Base-by-base conservation (phyloP, 1,140 invertebrate genomes). In the Coelopa frigida region DNA sequence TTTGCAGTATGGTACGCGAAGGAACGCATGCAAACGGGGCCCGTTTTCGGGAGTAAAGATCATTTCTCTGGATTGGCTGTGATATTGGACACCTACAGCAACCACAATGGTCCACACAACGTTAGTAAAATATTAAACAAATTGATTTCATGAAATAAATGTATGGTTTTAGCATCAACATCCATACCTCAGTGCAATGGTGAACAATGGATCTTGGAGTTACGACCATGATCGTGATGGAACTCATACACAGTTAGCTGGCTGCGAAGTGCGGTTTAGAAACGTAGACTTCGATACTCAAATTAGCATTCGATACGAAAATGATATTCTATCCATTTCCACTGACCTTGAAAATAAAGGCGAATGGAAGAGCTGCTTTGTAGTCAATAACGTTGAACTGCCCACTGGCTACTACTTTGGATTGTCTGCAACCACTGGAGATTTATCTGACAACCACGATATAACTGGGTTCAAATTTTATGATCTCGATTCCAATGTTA, bases 161-260 rank as follows among this genome's bases (percentile, higher is more conserved):
- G 7, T 1, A 31, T n/a, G n/a, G n/a, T n/a, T 58, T 39, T 70
- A 97, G 89, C 95, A 98, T 72, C 84, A 90, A 64, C 95, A 99
- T 79, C 97, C 96, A 0, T 99, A 95, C 70, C 85, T 99, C 50
- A 98, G 94, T 46, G 94, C 92, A 1, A 99, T 98, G 94, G 77
- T 99, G 0, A 98, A 96, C 64, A 98, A 99, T 75, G 96, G 95
- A 18, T 80, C 85, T 14, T 71, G 95, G 40, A 83, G 87, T 64
- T 99, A 99, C 72, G 96, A 99, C 73, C 95, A 99, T 71, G 96
- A 99, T 70, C 72, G 87, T 23, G 97, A 99, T 77, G 97, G 97
- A 31, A 98, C 94, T 3, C 94, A 98, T 72, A 98, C 95, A 1
- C 89, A 97, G 70, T 62, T 99, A 6, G 85, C 89, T 24, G 95